Evolutionary conservation across 2,797 vertebrate species (phyloP), one percentile per base, ranked within the genome.

Genomic region (Accipiter minullus): DNA sequence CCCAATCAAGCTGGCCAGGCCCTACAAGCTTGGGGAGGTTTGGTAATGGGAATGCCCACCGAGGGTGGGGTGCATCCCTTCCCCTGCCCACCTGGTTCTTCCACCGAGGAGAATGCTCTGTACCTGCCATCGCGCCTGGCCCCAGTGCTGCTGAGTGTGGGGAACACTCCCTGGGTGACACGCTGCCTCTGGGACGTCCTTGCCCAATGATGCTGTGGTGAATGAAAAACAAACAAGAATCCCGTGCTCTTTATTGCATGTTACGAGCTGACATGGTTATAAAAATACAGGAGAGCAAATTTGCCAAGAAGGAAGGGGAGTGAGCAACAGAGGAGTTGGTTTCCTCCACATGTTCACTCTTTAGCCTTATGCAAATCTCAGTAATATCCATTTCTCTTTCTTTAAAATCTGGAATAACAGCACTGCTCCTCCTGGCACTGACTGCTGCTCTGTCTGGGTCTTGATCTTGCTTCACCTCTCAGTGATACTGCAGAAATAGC

Each of bases 81-180:
- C n/a, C 48, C 64, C 74, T 77, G 80, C 80, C 79, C 67, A 29
- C 86, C 90, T 27, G 42, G 55, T 52, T 66, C 69, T 63, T 34
- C 90, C 9, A 14, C 11, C 3, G 2, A 20, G 60, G 36, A 86
- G 79, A 89, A 21, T 47, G 76, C 69, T 12, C 45, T 4, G 47
- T 15, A 11, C 34, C 77, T 27, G 56, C 47, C 66, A 23, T 31
- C 55, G 74, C 6, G 8, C 72, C 81, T 9, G 25, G 55, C 25
- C 67, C 58, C 11, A 3, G 64, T 27, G 59, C 53, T 19, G 50
- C 42, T 6, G 64, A 58, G 73, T 16, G 8, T 15, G 48, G 71
- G 48, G 68, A 80, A 60, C 73, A 40, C 83, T 88, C 80, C 92
- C 93, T 9, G 19, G 68, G 83, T 93, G 83, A 83, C 86, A 56